Percentiles rank a stretch among this genome's conserved stretches.
phyloP scores from a whole-genome alignment of 37 sponge, comb jelly and placozoan genomes.

The Cliona cf. orientalis region DNA sequence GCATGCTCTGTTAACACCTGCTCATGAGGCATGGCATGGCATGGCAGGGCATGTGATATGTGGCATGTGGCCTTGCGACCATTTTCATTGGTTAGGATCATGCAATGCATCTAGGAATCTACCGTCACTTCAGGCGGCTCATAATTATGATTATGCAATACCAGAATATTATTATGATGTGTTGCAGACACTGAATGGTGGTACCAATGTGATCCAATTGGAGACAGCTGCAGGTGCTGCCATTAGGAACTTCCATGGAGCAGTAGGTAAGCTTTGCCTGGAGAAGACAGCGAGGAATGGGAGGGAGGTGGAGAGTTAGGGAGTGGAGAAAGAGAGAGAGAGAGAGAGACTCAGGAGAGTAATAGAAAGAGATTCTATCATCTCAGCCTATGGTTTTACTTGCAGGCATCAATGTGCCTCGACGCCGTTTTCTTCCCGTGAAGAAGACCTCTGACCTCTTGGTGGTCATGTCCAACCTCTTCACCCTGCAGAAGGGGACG shows the following conservation, averaged over 20 bases:
- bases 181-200: constrained; percentile 67
- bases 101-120: too few species aligned
- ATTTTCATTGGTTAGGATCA: too few species aligned
- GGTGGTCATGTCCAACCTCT: constrained; percentile 93
- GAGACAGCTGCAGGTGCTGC: constrained; percentile 98
- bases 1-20: too few species aligned
- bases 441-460: constrained; percentile 95
- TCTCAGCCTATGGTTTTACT: background rate
- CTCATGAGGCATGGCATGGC: too few species aligned
- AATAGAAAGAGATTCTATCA: background rate
- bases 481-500: constrained; percentile 73
- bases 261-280: constrained; percentile 67
- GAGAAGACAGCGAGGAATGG: background rate
- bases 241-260: constrained; percentile 92
- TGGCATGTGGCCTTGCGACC: too few species aligned
- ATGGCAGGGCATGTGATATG: too few species aligned
- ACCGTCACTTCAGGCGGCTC: too few species aligned
- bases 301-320: too few species aligned
- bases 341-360: too few species aligned
- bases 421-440: constrained; percentile 93
- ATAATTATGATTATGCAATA: too few species aligned
- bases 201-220: constrained; percentile 92
- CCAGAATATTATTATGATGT: too few species aligned
- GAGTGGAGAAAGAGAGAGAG: too few species aligned
- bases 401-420: constrained; percentile 91